Conservation (phyloP, 1,140 invertebrate genomes). For the Achroia grisella region DNA sequence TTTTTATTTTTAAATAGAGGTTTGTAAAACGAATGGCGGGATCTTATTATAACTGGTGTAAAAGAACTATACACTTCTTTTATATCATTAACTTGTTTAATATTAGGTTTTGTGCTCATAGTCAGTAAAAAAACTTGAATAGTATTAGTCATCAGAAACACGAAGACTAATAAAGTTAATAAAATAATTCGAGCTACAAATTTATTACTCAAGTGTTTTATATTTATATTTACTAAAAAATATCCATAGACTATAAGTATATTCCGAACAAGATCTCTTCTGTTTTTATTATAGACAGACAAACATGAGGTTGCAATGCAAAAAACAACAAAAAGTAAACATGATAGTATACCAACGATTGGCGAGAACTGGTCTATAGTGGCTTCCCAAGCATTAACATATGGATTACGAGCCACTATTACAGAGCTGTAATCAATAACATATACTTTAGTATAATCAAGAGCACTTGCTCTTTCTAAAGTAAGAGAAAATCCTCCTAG, state of each 20-base stretch:
- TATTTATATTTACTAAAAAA: slow-evolving; percentile 11
- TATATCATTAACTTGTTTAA: slow-evolving; percentile 4
- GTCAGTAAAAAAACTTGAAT: slow-evolving; percentile 13
- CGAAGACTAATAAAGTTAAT: slow-evolving; percentile 8
- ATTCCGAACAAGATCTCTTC: slow-evolving; percentile 7
- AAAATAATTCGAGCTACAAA: slow-evolving; percentile 8
- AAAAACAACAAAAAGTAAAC: neutral
- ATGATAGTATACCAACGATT: neutral
- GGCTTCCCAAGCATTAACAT: slow-evolving; percentile 8
- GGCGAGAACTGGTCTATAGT: slow-evolving; percentile 6
- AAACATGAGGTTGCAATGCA: slow-evolving; percentile 1
- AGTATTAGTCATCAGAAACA: slow-evolving; percentile 13
- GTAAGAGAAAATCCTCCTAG: slow-evolving; percentile 13
- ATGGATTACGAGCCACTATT: slow-evolving; percentile 6
- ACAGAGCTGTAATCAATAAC: slow-evolving; percentile 7
- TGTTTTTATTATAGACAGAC: slow-evolving; percentile 4
- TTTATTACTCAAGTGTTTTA: slow-evolving; percentile 2
- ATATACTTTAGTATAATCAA: slow-evolving; percentile 13
- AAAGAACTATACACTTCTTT: slow-evolving; percentile 5
- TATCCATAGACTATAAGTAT: slow-evolving; percentile 22
- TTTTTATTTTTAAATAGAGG: neutral
- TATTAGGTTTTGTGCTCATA: slow-evolving; percentile 8
- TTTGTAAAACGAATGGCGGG: neutral
- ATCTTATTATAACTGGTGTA: neutral
- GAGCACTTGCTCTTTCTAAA: neutral